These are phyloP conservation scores for Drosophila lini DNA, from an alignment of 1,140 invertebrate genomes.

Conservation along the genomic window DNA sequence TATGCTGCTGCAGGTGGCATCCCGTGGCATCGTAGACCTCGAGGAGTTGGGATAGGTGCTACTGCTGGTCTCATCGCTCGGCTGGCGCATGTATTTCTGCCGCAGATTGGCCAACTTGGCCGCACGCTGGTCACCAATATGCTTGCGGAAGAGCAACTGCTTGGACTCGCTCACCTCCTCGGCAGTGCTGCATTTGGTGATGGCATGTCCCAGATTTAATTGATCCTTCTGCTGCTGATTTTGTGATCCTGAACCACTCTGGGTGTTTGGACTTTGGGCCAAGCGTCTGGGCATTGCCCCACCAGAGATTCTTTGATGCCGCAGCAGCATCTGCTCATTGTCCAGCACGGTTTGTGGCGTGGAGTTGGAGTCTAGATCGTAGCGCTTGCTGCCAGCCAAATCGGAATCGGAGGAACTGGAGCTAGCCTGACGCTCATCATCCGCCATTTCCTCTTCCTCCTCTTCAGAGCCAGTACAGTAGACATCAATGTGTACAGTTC, in stretches of 20 bases:
- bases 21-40: conserved; percentile 84
- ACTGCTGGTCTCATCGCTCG: conserved; percentile 86
- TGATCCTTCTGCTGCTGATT: conserved; percentile 26
- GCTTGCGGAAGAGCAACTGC: conserved; percentile 82
- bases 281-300: conserved; percentile 84
- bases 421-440: conserved; percentile 86
- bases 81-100: conserved; percentile 83
- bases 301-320: conserved; percentile 85
- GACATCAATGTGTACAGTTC: conserved; percentile 91
- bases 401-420: conserved; percentile 63
- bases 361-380: conserved; percentile 83
- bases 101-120: conserved; percentile 70
- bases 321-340: conserved; percentile 86
- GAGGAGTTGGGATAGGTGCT: conserved; percentile 87
- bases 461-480: conserved; percentile 90
- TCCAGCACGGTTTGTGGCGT: conserved; percentile 89
- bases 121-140: conserved; percentile 81
- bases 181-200: conserved; percentile 80
- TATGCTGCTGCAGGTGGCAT: conserved; percentile 86
- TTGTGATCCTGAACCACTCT: neutral
- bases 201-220: conserved; percentile 68
- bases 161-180: conserved; percentile 83
- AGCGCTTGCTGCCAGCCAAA: conserved; percentile 51
- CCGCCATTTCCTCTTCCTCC: conserved; percentile 86
- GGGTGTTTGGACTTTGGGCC: conserved; percentile 20